Evolutionary conservation across 2,113 vertebrate species (phyloP).

Genomic region (Caranx melampygus): DNA sequence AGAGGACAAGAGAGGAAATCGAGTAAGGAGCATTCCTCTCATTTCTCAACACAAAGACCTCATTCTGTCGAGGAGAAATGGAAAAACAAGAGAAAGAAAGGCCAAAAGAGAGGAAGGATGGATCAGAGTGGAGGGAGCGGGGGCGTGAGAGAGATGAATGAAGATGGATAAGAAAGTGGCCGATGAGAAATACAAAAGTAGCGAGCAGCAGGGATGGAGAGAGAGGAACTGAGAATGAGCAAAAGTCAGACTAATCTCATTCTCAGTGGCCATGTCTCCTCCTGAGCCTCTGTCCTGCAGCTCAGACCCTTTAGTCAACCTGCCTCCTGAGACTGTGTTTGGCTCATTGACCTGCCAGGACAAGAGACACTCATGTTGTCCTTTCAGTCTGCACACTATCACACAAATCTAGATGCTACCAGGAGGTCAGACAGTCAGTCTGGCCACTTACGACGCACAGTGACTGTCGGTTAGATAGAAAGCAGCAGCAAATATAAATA

Average conservation of each 20-base stretch:
- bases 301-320: conserved; percentile 28
- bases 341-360: conserved; percentile 17
- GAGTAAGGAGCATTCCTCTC: conserved; percentile 51
- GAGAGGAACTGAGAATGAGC: conserved; percentile 8
- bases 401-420: background rate
- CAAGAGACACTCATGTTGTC: background rate
- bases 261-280: conserved; percentile 20
- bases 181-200: background rate
- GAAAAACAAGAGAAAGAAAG: conserved; percentile 30
- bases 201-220: background rate
- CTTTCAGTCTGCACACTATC: background rate
- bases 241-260: conserved; percentile 58
- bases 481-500: background rate
- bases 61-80: conserved; percentile 53
- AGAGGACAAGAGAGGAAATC: background rate
- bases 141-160: conserved; percentile 30
- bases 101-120: conserved; percentile 33
- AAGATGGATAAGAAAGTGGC: conserved; percentile 32
- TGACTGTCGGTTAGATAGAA: background rate
- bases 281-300: conserved; percentile 9
- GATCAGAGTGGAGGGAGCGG: conserved; percentile 15
- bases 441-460: background rate
- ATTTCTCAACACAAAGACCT: conserved; percentile 66
- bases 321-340: conserved; percentile 10
- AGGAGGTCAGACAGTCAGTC: background rate